Conservation (phyloP, 2,797 vertebrate species). For the Xenentodon cancila region DNA sequence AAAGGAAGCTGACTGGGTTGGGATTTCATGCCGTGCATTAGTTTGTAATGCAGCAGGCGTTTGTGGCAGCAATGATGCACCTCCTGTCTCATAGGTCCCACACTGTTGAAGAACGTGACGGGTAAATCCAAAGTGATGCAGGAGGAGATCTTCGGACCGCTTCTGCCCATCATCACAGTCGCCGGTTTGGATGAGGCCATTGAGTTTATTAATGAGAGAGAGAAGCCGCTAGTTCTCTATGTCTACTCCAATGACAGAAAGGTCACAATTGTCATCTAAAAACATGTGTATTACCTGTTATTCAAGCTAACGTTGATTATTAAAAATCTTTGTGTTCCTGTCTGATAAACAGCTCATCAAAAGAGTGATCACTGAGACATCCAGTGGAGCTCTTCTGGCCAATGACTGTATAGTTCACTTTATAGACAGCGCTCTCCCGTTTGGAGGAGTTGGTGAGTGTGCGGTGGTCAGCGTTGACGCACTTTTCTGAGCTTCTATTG, state of each 20-base stretch:
- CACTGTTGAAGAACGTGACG: slow-evolving; percentile 88
- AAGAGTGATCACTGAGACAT: slow-evolving; percentile 87
- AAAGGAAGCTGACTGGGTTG: too few relatives aligned
- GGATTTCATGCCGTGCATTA: too few relatives aligned
- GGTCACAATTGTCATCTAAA: slow-evolving; percentile 42
- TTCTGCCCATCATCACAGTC: slow-evolving; percentile 89
- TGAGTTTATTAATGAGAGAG: slow-evolving; percentile 85
- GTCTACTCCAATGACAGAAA: too few relatives aligned
- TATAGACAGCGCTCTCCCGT: slow-evolving; percentile 84
- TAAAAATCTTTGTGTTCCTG: neutral
- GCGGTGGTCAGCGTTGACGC: neutral
- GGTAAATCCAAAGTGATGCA: slow-evolving; percentile 90
- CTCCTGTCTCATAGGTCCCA: slow-evolving; percentile 89
- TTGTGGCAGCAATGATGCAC: too few relatives aligned
- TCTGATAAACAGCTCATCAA: slow-evolving; percentile 76
- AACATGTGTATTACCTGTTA: neutral
- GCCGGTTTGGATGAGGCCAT: slow-evolving; percentile 88
- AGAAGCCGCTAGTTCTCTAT: slow-evolving; percentile 94
- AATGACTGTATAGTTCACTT: slow-evolving; percentile 90
- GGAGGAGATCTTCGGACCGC: slow-evolving; percentile 93
- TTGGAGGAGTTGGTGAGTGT: slow-evolving; percentile 90
- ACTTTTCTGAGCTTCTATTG: too few relatives aligned
- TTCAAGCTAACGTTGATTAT: neutral
- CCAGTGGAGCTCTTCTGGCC: slow-evolving; percentile 88
- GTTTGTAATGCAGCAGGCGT: too few relatives aligned